Conservation (phyloP, 2,113 vertebrate genomes). For the Pedionomus torquatus region DNA sequence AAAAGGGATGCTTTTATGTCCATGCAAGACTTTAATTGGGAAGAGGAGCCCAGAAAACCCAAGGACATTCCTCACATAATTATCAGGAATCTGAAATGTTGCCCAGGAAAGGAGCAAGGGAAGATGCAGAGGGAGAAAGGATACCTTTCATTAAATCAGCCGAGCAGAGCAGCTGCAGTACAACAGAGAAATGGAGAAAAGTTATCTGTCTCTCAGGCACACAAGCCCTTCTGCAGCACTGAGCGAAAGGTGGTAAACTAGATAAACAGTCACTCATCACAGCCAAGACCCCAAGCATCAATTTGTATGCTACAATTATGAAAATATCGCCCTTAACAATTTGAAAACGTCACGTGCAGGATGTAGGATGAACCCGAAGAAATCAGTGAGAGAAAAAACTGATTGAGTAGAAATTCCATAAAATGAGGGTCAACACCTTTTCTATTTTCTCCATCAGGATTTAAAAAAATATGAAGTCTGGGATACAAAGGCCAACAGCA, state of each 20-base stretch:
- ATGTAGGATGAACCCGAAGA: not conserved
- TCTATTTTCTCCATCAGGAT: constrained; percentile 5
- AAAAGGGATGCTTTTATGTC: not conserved
- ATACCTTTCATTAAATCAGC: not conserved
- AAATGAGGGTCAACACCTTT: not conserved
- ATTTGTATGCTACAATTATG: not conserved
- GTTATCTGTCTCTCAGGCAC: not conserved
- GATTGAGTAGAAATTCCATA: not conserved
- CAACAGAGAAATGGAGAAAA: not conserved
- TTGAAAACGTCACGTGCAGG: not conserved
- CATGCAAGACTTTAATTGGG: not conserved
- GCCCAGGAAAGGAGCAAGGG: not conserved
- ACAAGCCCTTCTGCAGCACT: not conserved
- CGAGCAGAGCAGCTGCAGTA: not conserved
- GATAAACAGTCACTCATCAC: not conserved
- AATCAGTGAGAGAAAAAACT: not conserved
- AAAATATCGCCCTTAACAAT: not conserved
- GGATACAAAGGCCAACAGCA: not conserved
- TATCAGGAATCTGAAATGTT: not conserved
- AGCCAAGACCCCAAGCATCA: not conserved
- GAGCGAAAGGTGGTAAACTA: not conserved
- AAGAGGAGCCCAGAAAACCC: not conserved
- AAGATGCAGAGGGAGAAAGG: not conserved
- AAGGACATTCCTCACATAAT: not conserved
- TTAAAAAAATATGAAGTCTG: not conserved